Conservation (phyloP, 2,888 invertebrate genomes). For the Hemithea aestivaria region DNA sequence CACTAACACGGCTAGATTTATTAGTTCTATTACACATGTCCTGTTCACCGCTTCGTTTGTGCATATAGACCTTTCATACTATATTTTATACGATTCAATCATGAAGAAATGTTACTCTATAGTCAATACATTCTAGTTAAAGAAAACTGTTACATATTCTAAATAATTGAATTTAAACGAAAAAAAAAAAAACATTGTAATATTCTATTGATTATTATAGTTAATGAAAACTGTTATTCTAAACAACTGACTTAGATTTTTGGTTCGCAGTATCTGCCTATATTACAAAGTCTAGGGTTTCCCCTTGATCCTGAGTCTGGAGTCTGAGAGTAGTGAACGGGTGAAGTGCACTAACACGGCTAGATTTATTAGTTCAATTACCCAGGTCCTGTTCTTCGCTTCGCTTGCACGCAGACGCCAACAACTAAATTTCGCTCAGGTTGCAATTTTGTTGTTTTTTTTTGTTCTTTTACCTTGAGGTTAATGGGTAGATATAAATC, state of each 20-base stretch:
- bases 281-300: too few relatives aligned
- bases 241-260: too few relatives aligned
- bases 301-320: conserved; percentile 52
- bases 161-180: too few relatives aligned
- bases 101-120: too few relatives aligned
- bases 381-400: conserved; percentile 62
- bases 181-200: too few relatives aligned
- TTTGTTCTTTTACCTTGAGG: conserved; percentile 31
- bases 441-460: conserved; percentile 51
- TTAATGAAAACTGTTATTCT: too few relatives aligned
- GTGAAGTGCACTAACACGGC: conserved; percentile 47
- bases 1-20: conserved; percentile 68
- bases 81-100: too few relatives aligned
- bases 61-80: conserved; percentile 64
- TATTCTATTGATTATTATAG: too few relatives aligned
- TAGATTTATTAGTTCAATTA: conserved; percentile 79
- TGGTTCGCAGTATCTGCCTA: too few relatives aligned
- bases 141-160: too few relatives aligned
- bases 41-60: conserved; percentile 63
- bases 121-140: too few relatives aligned
- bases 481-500: conserved; percentile 35
- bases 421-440: conserved; percentile 66
- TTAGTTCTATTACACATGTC: conserved; percentile 74
- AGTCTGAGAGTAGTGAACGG: conserved; percentile 9
- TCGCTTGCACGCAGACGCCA: conserved; percentile 65